A percentile compares a stretch with the other conserved stretches of the same genome.
These are phyloP conservation scores for Lasioglossum villosulum DNA, from an alignment of 2,888 invertebrate genomes.

Conservation along the genomic window DNA sequence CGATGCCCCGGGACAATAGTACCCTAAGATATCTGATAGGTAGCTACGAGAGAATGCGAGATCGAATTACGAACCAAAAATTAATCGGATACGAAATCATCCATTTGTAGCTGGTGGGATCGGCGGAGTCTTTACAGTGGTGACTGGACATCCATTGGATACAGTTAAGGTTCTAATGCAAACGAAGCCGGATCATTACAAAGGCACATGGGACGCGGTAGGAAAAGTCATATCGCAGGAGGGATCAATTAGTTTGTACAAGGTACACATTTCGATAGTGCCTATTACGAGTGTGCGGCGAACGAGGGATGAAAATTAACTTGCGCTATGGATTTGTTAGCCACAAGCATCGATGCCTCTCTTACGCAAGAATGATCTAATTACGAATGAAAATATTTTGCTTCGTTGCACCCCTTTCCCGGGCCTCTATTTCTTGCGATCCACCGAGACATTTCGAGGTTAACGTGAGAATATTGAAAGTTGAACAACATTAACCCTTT, in stretches of 20 bases:
- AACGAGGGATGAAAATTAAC: neutral
- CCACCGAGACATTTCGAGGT: neutral
- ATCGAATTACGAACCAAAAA: neutral
- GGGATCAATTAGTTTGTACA: conserved; percentile 61
- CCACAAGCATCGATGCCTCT: neutral
- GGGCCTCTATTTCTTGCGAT: neutral
- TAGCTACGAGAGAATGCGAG: neutral
- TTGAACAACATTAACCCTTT: neutral
- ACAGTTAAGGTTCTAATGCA: conserved; percentile 87
- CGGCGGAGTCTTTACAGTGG: conserved; percentile 87
- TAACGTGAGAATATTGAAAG: neutral
- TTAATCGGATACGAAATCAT: conserved; percentile 27
- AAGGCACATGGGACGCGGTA: conserved; percentile 86
- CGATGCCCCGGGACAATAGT: neutral
- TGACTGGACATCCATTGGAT: conserved; percentile 88
- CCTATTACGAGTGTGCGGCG: neutral
- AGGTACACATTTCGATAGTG: conserved; percentile 58
- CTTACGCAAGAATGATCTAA: neutral
- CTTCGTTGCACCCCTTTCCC: neutral
- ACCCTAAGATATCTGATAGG: neutral
- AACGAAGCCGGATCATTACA: conserved; percentile 86
- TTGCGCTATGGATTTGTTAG: neutral
- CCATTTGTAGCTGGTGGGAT: conserved; percentile 84
- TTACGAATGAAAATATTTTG: neutral
- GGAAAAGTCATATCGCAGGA: conserved; percentile 85